Conservation (phyloP, 2,113 vertebrate species). For the Mixornis gularis region DNA sequence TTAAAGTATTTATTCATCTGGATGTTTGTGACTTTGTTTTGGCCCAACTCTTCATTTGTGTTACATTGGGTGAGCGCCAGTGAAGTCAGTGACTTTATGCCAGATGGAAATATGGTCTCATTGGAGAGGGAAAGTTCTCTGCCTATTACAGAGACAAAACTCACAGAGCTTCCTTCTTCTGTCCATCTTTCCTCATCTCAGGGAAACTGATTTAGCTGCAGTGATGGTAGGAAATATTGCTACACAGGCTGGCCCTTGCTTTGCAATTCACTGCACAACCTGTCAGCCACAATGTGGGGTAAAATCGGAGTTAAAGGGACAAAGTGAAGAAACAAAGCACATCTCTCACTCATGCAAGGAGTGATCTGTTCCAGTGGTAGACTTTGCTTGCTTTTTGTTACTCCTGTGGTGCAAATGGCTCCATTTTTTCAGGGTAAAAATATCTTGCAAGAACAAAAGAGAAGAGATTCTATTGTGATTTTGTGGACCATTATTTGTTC, state of each 20-base stretch:
- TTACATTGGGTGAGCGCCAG: not conserved
- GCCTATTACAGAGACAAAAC: not conserved
- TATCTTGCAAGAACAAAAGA: not conserved
- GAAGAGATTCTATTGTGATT: not conserved
- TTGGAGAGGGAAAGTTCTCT: constrained; percentile 6
- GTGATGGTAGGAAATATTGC: not conserved
- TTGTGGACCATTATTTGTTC: not conserved
- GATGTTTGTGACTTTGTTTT: constrained; percentile 38
- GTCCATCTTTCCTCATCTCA: not conserved
- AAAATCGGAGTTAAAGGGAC: not conserved
- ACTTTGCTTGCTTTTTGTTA: not conserved
- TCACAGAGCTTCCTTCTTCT: not conserved
- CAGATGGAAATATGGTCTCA: not conserved
- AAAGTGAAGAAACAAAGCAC: not conserved
- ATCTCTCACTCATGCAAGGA: not conserved
- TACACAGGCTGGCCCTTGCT: not conserved
- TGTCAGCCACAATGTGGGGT: not conserved
- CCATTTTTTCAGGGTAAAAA: not conserved
- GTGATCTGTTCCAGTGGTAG: not conserved
- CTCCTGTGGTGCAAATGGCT: not conserved
- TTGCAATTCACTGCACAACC: not conserved
- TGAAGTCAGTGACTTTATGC: not conserved
- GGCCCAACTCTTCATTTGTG: not conserved
- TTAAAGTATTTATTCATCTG: constrained; percentile 53
- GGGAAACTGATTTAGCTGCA: constrained; percentile 1